Percentiles rank a stretch among this genome's conserved stretches.
Conservation (phyloP, 2,113 vertebrate genomes). For the Clarias magur region DNA sequence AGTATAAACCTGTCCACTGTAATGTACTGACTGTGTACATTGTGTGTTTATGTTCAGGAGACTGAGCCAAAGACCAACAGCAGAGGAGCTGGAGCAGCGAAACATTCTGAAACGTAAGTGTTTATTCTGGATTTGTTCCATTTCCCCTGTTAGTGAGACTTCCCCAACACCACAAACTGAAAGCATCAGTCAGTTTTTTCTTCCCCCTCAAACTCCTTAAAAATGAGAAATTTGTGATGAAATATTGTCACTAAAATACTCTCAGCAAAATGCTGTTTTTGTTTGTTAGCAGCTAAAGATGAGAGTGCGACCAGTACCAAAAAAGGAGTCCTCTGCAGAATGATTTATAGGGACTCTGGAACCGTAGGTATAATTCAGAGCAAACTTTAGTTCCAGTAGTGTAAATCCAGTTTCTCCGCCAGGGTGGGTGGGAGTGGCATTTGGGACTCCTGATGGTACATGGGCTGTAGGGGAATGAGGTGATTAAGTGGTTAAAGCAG, state of each 20-base stretch:
- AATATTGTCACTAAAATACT: background rate
- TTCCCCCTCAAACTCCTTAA: background rate
- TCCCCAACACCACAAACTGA: background rate
- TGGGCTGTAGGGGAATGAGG: background rate
- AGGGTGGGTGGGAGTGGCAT: background rate
- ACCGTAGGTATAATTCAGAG: background rate
- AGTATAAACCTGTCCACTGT: background rate
- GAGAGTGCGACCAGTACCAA: background rate
- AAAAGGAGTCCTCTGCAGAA: background rate
- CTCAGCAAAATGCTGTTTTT: background rate
- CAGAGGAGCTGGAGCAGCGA: slow-evolving; percentile 95
- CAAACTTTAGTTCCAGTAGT: background rate
- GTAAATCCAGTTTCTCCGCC: background rate
- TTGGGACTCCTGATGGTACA: background rate
- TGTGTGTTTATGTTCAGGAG: slow-evolving; percentile 78
- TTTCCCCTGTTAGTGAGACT: background rate
- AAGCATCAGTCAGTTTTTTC: background rate
- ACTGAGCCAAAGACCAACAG: slow-evolving; percentile 95
- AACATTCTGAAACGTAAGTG: slow-evolving; percentile 99
- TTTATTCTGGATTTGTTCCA: background rate
- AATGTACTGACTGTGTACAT: background rate
- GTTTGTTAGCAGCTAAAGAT: background rate
- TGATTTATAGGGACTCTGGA: background rate
- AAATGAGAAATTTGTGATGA: background rate
- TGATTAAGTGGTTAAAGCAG: background rate